Conservation (phyloP, 2,797 vertebrate genomes). For the Trachops cirrhosus region DNA sequence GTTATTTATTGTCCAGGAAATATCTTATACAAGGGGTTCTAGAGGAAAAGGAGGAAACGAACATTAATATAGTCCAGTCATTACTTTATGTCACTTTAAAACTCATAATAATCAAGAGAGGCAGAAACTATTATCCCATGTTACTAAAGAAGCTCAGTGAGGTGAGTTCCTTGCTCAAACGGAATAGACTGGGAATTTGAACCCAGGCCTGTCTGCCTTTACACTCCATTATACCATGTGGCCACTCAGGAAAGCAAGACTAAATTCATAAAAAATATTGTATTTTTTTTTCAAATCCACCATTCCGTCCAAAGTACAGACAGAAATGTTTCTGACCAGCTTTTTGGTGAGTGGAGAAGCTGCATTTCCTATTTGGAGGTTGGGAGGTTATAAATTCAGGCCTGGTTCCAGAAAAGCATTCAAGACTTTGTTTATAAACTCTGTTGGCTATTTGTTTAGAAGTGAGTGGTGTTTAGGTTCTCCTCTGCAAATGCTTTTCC, state of each 20-base stretch:
- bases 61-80: neutral
- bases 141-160: neutral
- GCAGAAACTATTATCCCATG: neutral
- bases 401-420: slow-evolving; percentile 42
- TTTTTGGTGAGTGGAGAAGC: neutral
- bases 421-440: slow-evolving; percentile 69
- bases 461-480: slow-evolving; percentile 34
- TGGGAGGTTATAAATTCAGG: slow-evolving; percentile 26
- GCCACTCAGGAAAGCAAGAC: neutral
- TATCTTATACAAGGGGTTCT: neutral
- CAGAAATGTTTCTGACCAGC: neutral
- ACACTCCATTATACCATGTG: neutral
- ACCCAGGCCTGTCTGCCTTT: neutral
- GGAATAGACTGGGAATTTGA: neutral
- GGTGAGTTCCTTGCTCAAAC: neutral
- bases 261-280: neutral
- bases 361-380: neutral
- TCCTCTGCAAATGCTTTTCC: neutral
- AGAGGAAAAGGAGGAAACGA: neutral
- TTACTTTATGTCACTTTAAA: neutral
- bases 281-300: neutral
- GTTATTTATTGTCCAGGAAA: neutral
- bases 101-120: neutral
- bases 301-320: neutral
- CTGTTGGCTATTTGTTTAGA: slow-evolving; percentile 60